phyloP scores from a whole-genome alignment of 2,113 vertebrate species.

The Poecilia latipinna region DNA sequence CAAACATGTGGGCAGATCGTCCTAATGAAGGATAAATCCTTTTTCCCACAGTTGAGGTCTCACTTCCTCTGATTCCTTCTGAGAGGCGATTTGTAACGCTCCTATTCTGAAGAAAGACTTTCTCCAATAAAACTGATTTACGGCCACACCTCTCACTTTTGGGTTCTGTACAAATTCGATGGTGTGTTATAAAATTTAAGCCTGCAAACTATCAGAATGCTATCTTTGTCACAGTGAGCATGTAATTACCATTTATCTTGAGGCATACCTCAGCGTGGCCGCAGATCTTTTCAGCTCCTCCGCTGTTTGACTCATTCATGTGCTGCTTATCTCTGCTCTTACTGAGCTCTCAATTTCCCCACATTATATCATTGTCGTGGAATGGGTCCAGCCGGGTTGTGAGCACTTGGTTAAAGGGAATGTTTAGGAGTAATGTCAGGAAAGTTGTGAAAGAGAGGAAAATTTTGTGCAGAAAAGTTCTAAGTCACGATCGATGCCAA shows the following conservation, averaged over 20 bases:
- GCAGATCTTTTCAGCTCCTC: background rate
- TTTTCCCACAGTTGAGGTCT: slow-evolving; percentile 5
- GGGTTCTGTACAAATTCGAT: background rate
- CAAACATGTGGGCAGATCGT: background rate
- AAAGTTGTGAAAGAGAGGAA: slow-evolving; percentile 31
- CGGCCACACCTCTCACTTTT: background rate
- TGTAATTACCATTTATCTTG: background rate
- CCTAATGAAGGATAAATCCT: background rate
- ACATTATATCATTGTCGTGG: background rate
- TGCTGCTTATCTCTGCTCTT: background rate
- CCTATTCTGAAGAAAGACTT: background rate
- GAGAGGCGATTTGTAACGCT: background rate
- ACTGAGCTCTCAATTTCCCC: background rate
- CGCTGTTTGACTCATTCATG: slow-evolving; percentile 6
- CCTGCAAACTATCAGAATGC: background rate
- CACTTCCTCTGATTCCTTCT: background rate
- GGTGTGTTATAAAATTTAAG: background rate
- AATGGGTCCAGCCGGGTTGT: background rate
- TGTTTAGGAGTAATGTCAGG: slow-evolving; percentile 11
- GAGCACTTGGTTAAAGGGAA: background rate
- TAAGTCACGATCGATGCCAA: background rate
- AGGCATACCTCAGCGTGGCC: background rate
- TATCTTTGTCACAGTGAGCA: slow-evolving; percentile 2
- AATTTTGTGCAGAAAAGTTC: background rate
- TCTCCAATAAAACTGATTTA: background rate